phyloP scores from a whole-genome alignment of 2,888 invertebrate genomes.

The Calameuta filiformis region DNA sequence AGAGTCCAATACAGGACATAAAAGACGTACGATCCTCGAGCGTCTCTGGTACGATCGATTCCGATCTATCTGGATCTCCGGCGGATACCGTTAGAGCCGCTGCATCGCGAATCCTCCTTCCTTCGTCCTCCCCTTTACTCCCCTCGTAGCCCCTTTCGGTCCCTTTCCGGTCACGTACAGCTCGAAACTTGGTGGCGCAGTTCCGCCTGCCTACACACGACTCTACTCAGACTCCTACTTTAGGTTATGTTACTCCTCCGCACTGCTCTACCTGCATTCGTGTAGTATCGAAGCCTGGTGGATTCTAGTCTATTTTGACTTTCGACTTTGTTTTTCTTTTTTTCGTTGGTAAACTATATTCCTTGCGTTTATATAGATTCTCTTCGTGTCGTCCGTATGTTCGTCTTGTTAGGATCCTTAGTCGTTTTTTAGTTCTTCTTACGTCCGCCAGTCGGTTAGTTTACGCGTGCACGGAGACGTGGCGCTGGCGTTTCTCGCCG shows the following conservation, averaged over 20 bases:
- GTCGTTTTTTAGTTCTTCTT: neutral
- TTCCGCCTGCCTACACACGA: neutral
- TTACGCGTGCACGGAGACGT: neutral
- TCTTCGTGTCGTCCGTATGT: neutral
- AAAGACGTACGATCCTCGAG: neutral
- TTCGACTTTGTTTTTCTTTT: neutral
- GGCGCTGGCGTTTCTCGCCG: neutral
- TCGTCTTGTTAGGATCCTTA: neutral
- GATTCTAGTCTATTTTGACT: neutral
- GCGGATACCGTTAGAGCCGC: neutral
- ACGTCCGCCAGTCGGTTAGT: neutral
- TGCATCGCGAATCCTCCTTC: neutral
- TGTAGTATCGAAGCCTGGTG: neutral
- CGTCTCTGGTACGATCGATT: conserved; percentile 1
- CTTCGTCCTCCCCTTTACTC: conserved; percentile 5
- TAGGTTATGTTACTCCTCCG: neutral
- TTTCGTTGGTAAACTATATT: neutral
- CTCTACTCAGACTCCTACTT: neutral
- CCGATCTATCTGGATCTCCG: neutral
- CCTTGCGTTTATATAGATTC: neutral
- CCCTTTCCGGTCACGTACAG: neutral
- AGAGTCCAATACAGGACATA: neutral
- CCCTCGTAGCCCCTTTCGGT: neutral
- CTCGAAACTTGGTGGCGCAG: neutral
- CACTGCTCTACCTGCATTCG: neutral